Conservation (phyloP, 1,140 invertebrate genomes). For the Scaptomyza pallida region DNA sequence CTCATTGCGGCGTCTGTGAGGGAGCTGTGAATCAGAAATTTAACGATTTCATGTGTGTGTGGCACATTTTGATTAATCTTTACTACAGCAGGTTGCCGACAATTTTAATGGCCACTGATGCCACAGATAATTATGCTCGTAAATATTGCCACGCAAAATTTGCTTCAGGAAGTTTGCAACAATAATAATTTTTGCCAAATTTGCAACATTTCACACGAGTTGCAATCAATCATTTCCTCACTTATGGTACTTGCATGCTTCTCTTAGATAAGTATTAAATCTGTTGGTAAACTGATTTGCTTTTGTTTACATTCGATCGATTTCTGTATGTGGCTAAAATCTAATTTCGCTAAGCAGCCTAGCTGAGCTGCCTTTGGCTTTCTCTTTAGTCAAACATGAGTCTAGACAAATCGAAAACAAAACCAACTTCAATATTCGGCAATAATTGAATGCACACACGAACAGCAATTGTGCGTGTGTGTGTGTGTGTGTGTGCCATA, state of each 20-base stretch:
- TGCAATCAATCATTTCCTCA: slow-evolving; percentile 7
- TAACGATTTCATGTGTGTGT: slow-evolving; percentile 63
- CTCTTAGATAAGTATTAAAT: neutral
- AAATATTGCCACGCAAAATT: slow-evolving; percentile 36
- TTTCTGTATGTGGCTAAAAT: slow-evolving; percentile 49
- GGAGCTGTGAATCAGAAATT: slow-evolving; percentile 29
- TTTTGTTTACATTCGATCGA: slow-evolving; percentile 38
- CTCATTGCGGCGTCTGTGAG: neutral
- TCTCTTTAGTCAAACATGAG: slow-evolving; percentile 62
- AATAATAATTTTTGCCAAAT: slow-evolving; percentile 11
- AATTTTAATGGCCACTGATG: slow-evolving; percentile 39
- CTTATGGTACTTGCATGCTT: neutral
- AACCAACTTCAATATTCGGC: slow-evolving; percentile 72
- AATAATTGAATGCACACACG: slow-evolving; percentile 78
- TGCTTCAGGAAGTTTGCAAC: slow-evolving; percentile 15
- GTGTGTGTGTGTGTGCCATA: slow-evolving; percentile 35
- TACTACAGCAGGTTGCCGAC: slow-evolving; percentile 18
- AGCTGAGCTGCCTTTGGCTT: slow-evolving; percentile 24
- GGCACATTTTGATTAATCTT: slow-evolving; percentile 69
- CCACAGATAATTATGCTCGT: slow-evolving; percentile 40
- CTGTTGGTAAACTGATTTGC: slow-evolving; percentile 15
- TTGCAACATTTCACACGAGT: slow-evolving; percentile 6
- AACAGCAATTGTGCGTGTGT: slow-evolving; percentile 21
- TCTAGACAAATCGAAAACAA: slow-evolving; percentile 79
- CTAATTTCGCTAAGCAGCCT: slow-evolving; percentile 72